A percentile compares a stretch with the other conserved stretches of the same genome.
Conservation (phyloP, 2,113 vertebrate genomes). For the Chamaetylas fuelleborni region DNA sequence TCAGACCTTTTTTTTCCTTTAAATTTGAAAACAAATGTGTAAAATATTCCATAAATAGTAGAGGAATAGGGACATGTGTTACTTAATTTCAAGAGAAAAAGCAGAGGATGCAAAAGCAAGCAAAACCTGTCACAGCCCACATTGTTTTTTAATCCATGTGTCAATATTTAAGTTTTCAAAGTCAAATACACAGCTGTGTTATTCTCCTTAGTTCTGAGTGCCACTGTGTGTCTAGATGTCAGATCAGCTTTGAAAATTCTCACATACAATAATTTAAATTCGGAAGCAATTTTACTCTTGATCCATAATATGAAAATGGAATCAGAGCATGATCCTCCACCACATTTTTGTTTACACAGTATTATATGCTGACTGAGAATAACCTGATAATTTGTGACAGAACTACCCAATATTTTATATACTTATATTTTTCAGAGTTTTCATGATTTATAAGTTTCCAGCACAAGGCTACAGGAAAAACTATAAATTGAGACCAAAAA, state of each 20-base stretch:
- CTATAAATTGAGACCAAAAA: conserved; percentile 3
- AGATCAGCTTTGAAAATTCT: background rate
- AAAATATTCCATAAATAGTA: background rate
- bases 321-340: background rate
- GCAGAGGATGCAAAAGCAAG: background rate
- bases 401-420: background rate
- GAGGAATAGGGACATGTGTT: background rate
- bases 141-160: background rate
- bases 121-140: background rate
- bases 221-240: background rate
- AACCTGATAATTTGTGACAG: background rate
- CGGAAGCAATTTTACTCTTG: background rate
- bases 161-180: background rate
- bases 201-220: background rate
- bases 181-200: background rate
- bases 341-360: background rate
- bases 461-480: background rate
- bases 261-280: background rate
- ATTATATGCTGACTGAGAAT: background rate
- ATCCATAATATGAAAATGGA: background rate
- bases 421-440: background rate
- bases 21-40: background rate
- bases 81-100: background rate
- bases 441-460: background rate
- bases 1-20: background rate